phyloP scores from a whole-genome alignment of 2,113 vertebrate species.

The Brachypodius melanocephalos region DNA sequence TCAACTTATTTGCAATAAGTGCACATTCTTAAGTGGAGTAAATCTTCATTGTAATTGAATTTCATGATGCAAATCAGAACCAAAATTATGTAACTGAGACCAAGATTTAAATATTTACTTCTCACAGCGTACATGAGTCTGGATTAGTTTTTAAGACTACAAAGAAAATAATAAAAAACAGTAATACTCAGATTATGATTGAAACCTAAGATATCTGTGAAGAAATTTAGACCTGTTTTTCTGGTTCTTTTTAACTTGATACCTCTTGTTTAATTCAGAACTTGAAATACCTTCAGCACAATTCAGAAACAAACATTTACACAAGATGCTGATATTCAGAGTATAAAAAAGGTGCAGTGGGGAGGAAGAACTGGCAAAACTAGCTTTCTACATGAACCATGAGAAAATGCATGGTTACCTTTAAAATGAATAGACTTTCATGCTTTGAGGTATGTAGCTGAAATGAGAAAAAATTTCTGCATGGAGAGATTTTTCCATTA shows the following conservation, averaged over 20 bases:
- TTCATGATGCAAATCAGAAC: accelerated
- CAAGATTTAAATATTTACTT: not conserved
- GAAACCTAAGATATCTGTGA: not conserved
- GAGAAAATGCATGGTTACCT: constrained; percentile 6
- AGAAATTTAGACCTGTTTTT: not conserved
- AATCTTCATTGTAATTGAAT: not conserved
- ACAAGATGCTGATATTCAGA: not conserved
- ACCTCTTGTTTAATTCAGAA: not conserved
- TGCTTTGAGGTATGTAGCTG: not conserved
- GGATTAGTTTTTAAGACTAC: not conserved
- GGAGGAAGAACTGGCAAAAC: not conserved
- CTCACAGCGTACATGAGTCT: not conserved
- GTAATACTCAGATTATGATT: not conserved
- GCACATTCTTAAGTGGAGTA: not conserved
- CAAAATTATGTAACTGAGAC: not conserved
- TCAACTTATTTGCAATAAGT: not conserved
- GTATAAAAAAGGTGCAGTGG: not conserved
- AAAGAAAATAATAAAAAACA: not conserved
- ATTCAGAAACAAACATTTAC: not conserved
- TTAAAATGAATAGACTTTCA: constrained; percentile 5
- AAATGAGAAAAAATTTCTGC: constrained; percentile 39
- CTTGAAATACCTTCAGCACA: not conserved
- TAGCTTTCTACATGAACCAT: not conserved
- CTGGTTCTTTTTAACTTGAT: not conserved
- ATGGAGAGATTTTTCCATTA: constrained; percentile 38